These are phyloP conservation scores for Colossoma macropomum DNA, from an alignment of 2,113 vertebrate species.

Conservation along the genomic window DNA sequence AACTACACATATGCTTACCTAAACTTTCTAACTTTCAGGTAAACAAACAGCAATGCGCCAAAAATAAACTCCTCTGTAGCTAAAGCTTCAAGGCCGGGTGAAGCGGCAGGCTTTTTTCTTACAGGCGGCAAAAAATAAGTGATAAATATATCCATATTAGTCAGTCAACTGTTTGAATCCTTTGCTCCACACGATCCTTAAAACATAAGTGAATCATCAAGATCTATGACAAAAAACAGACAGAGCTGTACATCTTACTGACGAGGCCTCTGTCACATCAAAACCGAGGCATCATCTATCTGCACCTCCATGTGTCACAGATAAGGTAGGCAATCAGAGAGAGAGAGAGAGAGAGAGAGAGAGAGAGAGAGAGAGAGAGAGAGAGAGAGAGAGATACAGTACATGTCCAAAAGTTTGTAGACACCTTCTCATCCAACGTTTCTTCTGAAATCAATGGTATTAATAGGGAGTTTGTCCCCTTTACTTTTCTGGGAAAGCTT, in stretches of 20 bases:
- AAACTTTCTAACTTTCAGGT: no score
- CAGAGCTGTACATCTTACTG: not conserved
- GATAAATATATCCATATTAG: not conserved
- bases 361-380: no score
- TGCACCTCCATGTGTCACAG: slow-evolving; percentile 21
- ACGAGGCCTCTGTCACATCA: slow-evolving; percentile 3
- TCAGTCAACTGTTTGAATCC: no score
- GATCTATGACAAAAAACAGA: not conserved
- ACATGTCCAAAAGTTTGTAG: not conserved
- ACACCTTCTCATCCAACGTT: not conserved
- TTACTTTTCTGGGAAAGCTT: no score
- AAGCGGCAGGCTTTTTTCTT: not conserved
- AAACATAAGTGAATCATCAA: slow-evolving; percentile 12
- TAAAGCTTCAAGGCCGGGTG: not conserved
- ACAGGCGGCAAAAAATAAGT: not conserved
- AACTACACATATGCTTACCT: no score
- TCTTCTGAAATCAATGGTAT: not conserved
- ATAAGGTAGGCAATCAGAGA: not conserved
- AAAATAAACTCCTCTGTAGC: not conserved
- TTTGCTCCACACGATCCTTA: not conserved
- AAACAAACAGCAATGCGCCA: no score
- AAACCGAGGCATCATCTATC: slow-evolving; percentile 20
- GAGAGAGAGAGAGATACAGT: no score
- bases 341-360: not conserved
- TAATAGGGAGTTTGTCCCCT: no score